Base-by-base conservation (phyloP, 1,140 invertebrate genomes). In the Agrypnia vestita region DNA sequence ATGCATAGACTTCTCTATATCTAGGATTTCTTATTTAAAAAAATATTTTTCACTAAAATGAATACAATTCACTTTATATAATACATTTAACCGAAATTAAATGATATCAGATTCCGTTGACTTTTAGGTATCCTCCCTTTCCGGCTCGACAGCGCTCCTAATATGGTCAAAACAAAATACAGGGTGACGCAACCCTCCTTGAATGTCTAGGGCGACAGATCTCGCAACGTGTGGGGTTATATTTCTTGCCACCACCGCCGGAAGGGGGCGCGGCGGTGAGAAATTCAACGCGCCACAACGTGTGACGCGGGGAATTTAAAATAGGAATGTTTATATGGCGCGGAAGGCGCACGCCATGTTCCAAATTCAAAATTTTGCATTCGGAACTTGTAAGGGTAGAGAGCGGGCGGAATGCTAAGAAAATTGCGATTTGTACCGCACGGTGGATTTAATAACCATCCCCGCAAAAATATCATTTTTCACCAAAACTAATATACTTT, bases 251-350 rank as follows among this genome's bases (percentile, higher is more conserved):
- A n/a, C 19, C 47, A 11, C 6, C 69, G 13, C 51, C 43, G 15
- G 0, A 59, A 4, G 12, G 12, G 15, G 17, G 53, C 53, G n/a
- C 12, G 44, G 56, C 1, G 43, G 53, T 25, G 74, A 76, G 74
- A 76, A 76, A 76, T 62, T 76, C 59, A 59, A 62, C 74, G 74
- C 74, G 74, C 43, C 74, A 62, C 74, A 64, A 59, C 46, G 74
- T 64, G 43, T 62, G 74, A 62, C 10, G 74, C 56, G 46, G 74
- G 74, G 74, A 76, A 76, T 76, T 76, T 76, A 76, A 76, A 76
- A 76, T 76, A 62, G 43, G 74, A 76, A 76, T 75, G 74, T 76
- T 76, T 76, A 76, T 76, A 62, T 76, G 56, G 74, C 74, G 74
- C 44, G 19, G 64, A 35, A 75, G 15, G 73, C 71, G 73, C 53